Evolutionary conservation across 1,140 invertebrate genomes (phyloP).

Genomic region (Rhizoglyphus robini): DNA sequence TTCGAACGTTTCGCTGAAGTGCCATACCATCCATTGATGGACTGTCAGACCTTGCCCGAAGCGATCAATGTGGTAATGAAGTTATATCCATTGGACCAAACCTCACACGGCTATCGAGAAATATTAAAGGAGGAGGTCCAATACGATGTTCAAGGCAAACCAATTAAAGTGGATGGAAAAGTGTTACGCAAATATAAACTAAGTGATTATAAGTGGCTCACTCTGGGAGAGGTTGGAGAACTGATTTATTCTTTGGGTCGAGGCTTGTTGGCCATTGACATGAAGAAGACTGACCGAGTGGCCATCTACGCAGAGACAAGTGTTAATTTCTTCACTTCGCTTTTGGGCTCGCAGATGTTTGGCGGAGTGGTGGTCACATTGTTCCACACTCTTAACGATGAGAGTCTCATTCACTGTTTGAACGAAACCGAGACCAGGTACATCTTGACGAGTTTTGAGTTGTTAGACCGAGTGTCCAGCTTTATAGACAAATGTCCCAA

Average conservation of each 20-base stretch:
- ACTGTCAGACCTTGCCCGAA: slow-evolving; percentile 56
- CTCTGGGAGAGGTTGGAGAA: slow-evolving; percentile 60
- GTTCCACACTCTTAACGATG: slow-evolving; percentile 90
- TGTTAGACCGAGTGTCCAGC: slow-evolving; percentile 24
- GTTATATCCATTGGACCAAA: slow-evolving; percentile 49
- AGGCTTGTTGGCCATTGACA: slow-evolving; percentile 50
- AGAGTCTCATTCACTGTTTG: slow-evolving; percentile 85
- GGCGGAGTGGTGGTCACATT: slow-evolving; percentile 66
- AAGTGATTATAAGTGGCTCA: slow-evolving; percentile 83
- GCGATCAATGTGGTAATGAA: slow-evolving; percentile 62
- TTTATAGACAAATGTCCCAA: slow-evolving; percentile 1
- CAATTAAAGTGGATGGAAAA: slow-evolving; percentile 77
- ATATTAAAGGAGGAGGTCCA: slow-evolving; percentile 69
- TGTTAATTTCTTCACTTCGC: slow-evolving; percentile 90
- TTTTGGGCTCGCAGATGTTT: slow-evolving; percentile 42
- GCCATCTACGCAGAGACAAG: slow-evolving; percentile 93
- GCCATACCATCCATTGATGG: slow-evolving; percentile 17
- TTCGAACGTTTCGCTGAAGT: not conserved
- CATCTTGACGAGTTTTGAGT: slow-evolving; percentile 30
- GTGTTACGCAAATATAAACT: slow-evolving; percentile 75
- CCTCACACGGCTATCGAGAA: slow-evolving; percentile 74
- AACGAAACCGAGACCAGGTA: slow-evolving; percentile 81
- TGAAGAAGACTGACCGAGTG: slow-evolving; percentile 53
- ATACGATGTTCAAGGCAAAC: slow-evolving; percentile 38
- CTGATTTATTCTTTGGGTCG: slow-evolving; percentile 59